Evolutionary conservation across 2,113 vertebrate species (phyloP).

Genomic region (Agapornis roseicollis): DNA sequence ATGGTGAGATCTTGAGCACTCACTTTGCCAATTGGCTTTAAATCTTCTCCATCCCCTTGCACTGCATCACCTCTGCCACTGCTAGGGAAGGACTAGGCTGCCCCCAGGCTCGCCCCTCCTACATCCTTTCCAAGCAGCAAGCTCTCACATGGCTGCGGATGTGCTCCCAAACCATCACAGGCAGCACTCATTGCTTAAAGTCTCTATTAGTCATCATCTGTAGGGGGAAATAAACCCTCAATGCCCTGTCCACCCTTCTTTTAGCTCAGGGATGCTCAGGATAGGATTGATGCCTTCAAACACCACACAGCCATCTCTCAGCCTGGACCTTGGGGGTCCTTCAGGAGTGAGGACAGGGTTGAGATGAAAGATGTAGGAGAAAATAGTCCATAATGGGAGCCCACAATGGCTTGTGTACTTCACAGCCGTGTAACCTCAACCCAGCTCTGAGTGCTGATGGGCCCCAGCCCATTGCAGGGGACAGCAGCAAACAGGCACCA

Average conservation of each 20-base stretch:
- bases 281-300: not conserved
- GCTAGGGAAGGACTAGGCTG: not conserved
- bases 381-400: not conserved
- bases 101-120: not conserved
- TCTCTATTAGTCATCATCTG: not conserved
- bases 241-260: not conserved
- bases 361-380: not conserved
- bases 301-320: not conserved
- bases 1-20: accelerated
- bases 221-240: not conserved
- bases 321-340: not conserved
- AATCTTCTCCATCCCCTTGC: not conserved
- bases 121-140: not conserved
- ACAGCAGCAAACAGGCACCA: not conserved
- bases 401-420: not conserved
- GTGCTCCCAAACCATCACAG: not conserved
- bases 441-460: not conserved
- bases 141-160: not conserved
- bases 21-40: not conserved
- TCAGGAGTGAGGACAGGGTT: not conserved
- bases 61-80: not conserved
- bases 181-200: not conserved
- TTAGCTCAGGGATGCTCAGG: not conserved
- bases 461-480: not conserved
- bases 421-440: not conserved